phyloP scores from a whole-genome alignment of 2,888 invertebrate genomes.

The Bugulina stolonifera region DNA sequence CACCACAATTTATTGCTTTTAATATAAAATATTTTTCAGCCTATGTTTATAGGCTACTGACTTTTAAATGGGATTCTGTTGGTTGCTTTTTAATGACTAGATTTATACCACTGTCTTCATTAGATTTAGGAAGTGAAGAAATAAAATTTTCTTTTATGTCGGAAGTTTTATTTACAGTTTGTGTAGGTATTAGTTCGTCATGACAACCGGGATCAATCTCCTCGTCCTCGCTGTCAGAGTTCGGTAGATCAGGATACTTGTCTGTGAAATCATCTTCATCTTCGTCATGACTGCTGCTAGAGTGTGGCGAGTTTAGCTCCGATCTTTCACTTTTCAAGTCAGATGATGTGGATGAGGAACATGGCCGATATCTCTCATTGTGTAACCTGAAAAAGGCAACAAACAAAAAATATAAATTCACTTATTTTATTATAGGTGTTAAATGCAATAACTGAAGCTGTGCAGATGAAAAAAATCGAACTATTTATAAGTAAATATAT shows the following conservation, averaged over 20 bases:
- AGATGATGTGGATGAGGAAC: conserved; percentile 7
- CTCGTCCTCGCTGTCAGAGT: conserved; percentile 21
- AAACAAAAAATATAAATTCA: neutral
- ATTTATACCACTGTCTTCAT: too few relatives aligned
- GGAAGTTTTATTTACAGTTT: too few relatives aligned
- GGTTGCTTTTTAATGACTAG: too few relatives aligned
- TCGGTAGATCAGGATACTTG: conserved; percentile 11
- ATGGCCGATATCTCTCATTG: conserved; percentile 20
- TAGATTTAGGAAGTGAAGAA: too few relatives aligned
- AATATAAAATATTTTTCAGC: too few relatives aligned
- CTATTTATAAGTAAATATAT: too few relatives aligned
- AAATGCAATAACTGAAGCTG: too few relatives aligned
- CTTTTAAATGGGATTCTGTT: too few relatives aligned
- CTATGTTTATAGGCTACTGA: too few relatives aligned
- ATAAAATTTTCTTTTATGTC: too few relatives aligned
- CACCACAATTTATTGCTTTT: too few relatives aligned
- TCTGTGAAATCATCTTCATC: conserved; percentile 13
- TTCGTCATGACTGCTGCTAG: conserved; percentile 17
- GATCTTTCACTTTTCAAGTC: conserved; percentile 24
- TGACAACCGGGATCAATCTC: conserved; percentile 19
- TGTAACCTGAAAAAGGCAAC: neutral
- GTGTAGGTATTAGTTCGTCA: neutral
- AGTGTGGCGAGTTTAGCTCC: neutral
- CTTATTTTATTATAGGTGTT: neutral
- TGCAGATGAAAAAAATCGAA: too few relatives aligned